Conservation (phyloP, 2,113 vertebrate genomes). For the Semicossyphus pulcher region DNA sequence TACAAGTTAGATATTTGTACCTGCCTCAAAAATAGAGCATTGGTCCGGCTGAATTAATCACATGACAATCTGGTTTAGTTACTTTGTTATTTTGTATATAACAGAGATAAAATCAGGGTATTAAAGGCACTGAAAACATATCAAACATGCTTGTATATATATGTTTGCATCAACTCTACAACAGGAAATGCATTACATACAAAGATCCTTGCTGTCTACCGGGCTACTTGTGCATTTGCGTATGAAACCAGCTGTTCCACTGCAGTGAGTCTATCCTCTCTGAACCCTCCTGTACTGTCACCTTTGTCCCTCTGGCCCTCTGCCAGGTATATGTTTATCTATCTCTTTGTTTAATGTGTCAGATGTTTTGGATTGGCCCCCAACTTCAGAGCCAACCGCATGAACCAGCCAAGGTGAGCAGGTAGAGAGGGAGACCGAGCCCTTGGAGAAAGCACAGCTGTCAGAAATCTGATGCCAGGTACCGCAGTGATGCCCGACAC, state of each 20-base stretch:
- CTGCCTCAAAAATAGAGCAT: too few species aligned
- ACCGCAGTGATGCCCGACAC: slow-evolving; percentile 66
- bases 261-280: slow-evolving; percentile 33
- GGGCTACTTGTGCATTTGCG: background rate
- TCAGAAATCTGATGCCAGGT: slow-evolving; percentile 70
- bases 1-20: too few species aligned
- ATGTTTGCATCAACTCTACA: background rate
- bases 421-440: slow-evolving; percentile 60
- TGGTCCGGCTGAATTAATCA: too few species aligned
- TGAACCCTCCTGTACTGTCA: slow-evolving; percentile 45
- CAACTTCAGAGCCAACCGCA: slow-evolving; percentile 19
- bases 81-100: too few species aligned
- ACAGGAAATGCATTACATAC: background rate
- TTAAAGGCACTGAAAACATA: background rate
- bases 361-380: slow-evolving; percentile 50
- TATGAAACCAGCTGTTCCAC: slow-evolving; percentile 28
- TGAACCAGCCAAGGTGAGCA: slow-evolving; percentile 64
- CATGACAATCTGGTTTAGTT: too few species aligned
- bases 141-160: background rate
- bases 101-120: background rate
- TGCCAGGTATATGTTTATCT: slow-evolving; percentile 68
- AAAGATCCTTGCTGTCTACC: background rate
- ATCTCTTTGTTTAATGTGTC: slow-evolving; percentile 67
- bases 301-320: slow-evolving; percentile 67
- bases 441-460: slow-evolving; percentile 74